Evolutionary conservation across 1,140 invertebrate species (phyloP).

Genomic region (Sitodiplosis mosellana): DNA sequence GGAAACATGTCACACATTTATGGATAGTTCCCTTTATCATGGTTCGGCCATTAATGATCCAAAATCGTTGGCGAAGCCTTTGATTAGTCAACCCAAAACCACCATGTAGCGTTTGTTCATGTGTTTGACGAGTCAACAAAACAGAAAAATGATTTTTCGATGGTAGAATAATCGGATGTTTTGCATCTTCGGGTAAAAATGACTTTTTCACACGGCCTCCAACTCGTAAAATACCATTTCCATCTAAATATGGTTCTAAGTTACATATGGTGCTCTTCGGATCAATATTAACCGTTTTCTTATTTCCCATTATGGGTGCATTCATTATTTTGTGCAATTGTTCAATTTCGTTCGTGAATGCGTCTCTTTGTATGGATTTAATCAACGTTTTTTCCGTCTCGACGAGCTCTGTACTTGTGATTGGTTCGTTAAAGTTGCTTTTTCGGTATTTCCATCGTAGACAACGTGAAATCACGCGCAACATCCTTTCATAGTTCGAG

Average conservation of each 20-base stretch:
- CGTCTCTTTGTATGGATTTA: too few relatives aligned
- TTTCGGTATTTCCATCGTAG: too few relatives aligned
- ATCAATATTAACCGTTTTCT: too few relatives aligned
- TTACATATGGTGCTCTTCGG: too few relatives aligned
- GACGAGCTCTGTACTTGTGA: too few relatives aligned
- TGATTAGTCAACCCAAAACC: neutral
- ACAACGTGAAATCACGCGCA: too few relatives aligned
- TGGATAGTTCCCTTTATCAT: neutral
- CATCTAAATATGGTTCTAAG: conserved; percentile 16
- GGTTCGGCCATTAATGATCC: neutral
- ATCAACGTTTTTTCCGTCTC: too few relatives aligned
- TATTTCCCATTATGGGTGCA: too few relatives aligned
- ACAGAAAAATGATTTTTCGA: neutral
- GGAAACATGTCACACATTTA: neutral
- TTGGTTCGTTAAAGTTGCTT: too few relatives aligned
- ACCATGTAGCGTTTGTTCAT: neutral
- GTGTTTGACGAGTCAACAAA: neutral
- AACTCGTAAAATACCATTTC: conserved; percentile 11
- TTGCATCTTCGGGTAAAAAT: neutral
- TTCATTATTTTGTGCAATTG: too few relatives aligned
- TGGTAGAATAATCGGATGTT: neutral
- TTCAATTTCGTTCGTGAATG: too few relatives aligned
- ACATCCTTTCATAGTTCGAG: too few relatives aligned
- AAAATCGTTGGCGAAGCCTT: neutral
- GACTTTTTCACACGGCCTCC: conserved; percentile 13